Percentiles rank a stretch among this genome's conserved stretches.
These are phyloP conservation scores for Formica exsecta DNA, from an alignment of 1,140 invertebrate species.

Conservation along the genomic window DNA sequence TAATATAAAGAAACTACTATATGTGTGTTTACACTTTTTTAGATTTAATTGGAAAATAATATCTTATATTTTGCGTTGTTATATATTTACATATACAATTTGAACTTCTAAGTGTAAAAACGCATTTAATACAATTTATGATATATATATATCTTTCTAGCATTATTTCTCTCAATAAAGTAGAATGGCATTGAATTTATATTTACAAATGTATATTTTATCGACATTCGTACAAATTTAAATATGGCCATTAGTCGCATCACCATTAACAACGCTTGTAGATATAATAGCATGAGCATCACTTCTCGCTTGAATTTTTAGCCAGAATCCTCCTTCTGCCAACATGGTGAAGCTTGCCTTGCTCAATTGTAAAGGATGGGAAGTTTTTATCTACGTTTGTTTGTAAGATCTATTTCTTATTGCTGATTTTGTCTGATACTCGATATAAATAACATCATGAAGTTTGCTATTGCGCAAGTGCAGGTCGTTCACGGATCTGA, in stretches of 20 bases:
- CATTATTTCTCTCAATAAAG: not conserved
- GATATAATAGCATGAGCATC: not conserved
- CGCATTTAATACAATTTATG: not conserved
- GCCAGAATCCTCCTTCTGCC: conserved; percentile 54
- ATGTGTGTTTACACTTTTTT: too few species aligned
- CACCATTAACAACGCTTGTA: not conserved
- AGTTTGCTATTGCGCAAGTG: too few species aligned
- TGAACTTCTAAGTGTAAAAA: not conserved
- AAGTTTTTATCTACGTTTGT: too few species aligned
- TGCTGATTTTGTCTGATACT: too few species aligned
- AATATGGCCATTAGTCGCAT: not conserved
- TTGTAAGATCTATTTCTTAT: too few species aligned
- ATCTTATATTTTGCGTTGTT: not conserved
- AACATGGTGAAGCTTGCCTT: not conserved
- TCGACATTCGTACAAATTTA: not conserved
- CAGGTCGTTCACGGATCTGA: not conserved
- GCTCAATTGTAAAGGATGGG: conserved; percentile 15
- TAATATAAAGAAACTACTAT: too few species aligned
- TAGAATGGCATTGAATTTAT: not conserved
- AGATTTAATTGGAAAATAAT: not conserved
- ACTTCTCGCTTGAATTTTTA: conserved; percentile 56
- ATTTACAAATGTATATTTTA: not conserved
- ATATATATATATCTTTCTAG: not conserved
- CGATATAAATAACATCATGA: too few species aligned
- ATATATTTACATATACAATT: not conserved